Base-by-base conservation (phyloP, 2,888 invertebrate genomes). In the Drosophila helvetica region DNA sequence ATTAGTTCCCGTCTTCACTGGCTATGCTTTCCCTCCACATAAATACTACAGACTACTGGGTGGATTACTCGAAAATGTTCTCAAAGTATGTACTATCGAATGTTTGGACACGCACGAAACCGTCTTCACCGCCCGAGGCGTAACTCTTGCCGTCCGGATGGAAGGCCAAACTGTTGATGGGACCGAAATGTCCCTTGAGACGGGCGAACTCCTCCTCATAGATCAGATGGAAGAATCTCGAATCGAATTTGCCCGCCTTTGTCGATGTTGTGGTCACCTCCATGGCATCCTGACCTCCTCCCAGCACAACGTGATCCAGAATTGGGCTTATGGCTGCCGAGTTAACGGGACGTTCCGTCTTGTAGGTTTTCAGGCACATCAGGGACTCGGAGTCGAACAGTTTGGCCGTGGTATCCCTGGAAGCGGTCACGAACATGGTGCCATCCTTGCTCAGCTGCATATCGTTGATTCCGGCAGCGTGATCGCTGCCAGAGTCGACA, bases 221-320 rank as follows among this genome's bases (percentile, higher is more conserved):
- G 25, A 99, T 96, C 86, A 98, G 93, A 92, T 99, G 98, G 94
- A 96, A 99, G 93, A 99, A 98, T 50, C 95, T 92, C 92, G 96
- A 98, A 92, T 99, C 99, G 91, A 99, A 99, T 93, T 99, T 99
- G 58, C 99, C 99, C 72, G 97, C 95, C 82, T 97, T 94, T 0
- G 98, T 95, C 0, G 98, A 97, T 0, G 98, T 99, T 1, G 98
- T 98, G 50, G 98, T 98, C 67, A 99, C 99, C 90, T 98, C 98
- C 97, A 99, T 99, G 64, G 99, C 99, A 92, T 99, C 99, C 93
- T 99, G 99, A 86, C 99, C 99, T 92, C 99, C 99, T 69, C 99
- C 99, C 50, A 99, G 93, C 2, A 98, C 97, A 7, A 99, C 99
- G 93, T 99, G 99, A 92, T 99, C 98, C 62, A 95, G 93, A 78